phyloP scores from a whole-genome alignment of 2,797 vertebrate species.

The Cichlasoma orientale region DNA sequence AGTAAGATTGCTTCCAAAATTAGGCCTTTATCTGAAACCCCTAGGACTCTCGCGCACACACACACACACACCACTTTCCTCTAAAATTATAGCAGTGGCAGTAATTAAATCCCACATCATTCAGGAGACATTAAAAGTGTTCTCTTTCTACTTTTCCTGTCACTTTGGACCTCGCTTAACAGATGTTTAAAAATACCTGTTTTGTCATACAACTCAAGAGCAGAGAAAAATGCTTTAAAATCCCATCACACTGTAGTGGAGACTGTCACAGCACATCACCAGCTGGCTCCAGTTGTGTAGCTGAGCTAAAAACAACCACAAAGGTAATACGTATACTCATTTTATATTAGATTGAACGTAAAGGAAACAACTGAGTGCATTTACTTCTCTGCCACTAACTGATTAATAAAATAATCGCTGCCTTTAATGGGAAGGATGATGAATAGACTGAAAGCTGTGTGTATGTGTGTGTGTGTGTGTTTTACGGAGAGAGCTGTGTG shows the following conservation, averaged over 20 bases:
- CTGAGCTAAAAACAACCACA: slow-evolving; percentile 60
- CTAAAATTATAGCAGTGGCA: slow-evolving; percentile 26
- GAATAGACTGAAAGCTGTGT: not conserved
- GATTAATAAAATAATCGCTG: slow-evolving; percentile 1
- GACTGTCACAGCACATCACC: slow-evolving; percentile 50
- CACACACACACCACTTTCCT: slow-evolving; percentile 4
- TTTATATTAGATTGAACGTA: slow-evolving; percentile 33
- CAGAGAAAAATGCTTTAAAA: slow-evolving; percentile 51
- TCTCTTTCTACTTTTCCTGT: slow-evolving; percentile 46
- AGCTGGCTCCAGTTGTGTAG: not conserved
- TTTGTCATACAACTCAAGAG: slow-evolving; percentile 28
- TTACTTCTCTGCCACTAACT: slow-evolving; percentile 17
- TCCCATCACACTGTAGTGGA: slow-evolving; percentile 46
- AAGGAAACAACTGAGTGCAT: slow-evolving; percentile 9
- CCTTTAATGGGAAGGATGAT: not conserved
- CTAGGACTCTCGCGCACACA: not conserved
- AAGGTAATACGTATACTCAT: slow-evolving; percentile 17
- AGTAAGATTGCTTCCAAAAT: slow-evolving; percentile 63
- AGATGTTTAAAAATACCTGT: slow-evolving; percentile 69
- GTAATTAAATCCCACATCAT: slow-evolving; percentile 55
- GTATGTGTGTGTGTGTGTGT: not conserved
- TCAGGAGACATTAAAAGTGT: slow-evolving; percentile 33
- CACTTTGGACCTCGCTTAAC: slow-evolving; percentile 50
- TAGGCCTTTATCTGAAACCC: slow-evolving; percentile 54
- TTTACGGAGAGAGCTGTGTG: not conserved